A percentile compares a stretch with the other conserved stretches of the same genome.
Conservation (phyloP, 1,140 invertebrate species). For the Mylabris phalerata region DNA sequence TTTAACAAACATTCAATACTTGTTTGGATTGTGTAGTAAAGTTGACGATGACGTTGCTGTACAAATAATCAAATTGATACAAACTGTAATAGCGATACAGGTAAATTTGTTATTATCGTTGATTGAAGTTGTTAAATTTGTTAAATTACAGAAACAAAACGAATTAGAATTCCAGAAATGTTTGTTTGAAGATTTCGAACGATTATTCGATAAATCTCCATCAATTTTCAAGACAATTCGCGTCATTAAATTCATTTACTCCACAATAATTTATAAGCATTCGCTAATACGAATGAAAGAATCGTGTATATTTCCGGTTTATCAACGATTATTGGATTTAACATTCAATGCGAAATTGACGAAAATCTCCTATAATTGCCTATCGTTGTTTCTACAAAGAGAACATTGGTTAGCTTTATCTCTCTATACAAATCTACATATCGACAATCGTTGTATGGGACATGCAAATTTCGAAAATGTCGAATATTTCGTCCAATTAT, state of each 20-base stretch:
- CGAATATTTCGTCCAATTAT: no score
- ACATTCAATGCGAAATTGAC: background rate
- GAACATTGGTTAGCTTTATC: background rate
- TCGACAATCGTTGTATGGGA: no score
- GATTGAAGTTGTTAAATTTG: background rate
- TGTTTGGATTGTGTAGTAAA: background rate
- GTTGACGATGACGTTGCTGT: conserved; percentile 1
- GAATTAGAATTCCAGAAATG: background rate
- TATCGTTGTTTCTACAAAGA: conserved; percentile 1
- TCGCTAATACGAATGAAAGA: background rate
- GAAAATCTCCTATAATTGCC: background rate
- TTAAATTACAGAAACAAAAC: background rate
- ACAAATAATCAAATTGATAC: conserved; percentile 1
- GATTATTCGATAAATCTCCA: background rate
- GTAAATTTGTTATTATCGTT: background rate
- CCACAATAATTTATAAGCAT: background rate
- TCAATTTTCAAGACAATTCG: background rate
- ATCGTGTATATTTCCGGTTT: background rate
- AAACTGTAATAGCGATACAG: background rate
- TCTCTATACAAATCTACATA: no score
- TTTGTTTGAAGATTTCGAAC: conserved; percentile 1
- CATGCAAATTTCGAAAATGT: no score
- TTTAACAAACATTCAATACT: background rate
- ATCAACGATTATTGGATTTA: background rate
- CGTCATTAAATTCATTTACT: background rate